Evolutionary conservation across 1,140 invertebrate genomes (phyloP), one percentile per base, ranked within the genome.

Genomic region (Ceratoteleas bidentatus): DNA sequence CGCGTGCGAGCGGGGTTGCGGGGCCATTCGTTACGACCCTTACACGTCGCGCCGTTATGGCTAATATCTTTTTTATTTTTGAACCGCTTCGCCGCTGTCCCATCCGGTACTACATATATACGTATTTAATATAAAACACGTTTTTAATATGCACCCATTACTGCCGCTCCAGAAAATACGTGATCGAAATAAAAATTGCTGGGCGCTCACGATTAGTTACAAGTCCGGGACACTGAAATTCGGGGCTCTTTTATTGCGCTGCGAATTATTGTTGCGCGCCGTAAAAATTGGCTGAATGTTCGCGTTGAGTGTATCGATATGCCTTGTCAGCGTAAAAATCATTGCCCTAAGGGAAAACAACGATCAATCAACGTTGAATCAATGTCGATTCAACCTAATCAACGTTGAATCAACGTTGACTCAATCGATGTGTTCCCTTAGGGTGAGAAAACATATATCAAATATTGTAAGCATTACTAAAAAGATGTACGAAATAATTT

Each of bases 81-180:
- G 70, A 69, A 75, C 61, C 70, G 64, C 62, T 45, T 72, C 62
- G 14, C 52, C 53, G 50, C 65, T 60, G 74, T 75, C 61, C 56
- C 68, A 72, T 34, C 80, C 16, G 6, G 14, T 6, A 6, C 4
- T 14, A 69, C 54, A 65, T 72, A 72, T 75, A 72, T 72, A 56
- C 49, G 56, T 77, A 77, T 62, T 72, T 76, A 76, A 73, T 77
- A 82, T 77, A 82, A 76, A 76, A 77, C 58, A 77, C 68, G 64
- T 69, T 82, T 82, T 82, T 82, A 82, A 82, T 82, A 82, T 82
- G 80, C 80, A 58, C 62, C 74, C 69, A 77, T 77, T 74, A 82
- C 74, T 56, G 64, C 62, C 73, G 40, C 68, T 68, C 64, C n/a
- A 57, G 53, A 50, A 78, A 78, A 68, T 83, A 83, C 81, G 81